Evolutionary conservation across 2,113 vertebrate genomes (phyloP).

Genomic region (Neotragus moschatus): DNA sequence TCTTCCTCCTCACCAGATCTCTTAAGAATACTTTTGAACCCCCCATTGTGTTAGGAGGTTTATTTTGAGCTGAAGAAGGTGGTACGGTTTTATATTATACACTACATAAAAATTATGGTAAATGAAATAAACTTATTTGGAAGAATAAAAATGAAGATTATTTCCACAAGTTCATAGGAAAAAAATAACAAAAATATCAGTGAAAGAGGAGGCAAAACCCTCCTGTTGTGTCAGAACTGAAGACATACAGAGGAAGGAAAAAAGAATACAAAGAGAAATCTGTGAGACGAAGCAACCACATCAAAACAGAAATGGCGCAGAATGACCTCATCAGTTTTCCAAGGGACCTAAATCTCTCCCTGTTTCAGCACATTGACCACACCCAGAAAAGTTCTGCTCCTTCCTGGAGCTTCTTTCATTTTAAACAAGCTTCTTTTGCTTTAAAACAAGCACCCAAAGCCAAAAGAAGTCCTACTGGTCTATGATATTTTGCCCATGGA

Average conservation of each 20-base stretch:
- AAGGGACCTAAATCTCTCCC: neutral
- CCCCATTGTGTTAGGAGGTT: neutral
- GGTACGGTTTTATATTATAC: neutral
- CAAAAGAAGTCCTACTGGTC: neutral
- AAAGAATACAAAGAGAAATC: neutral
- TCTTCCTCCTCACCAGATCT: neutral
- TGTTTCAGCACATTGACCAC: neutral
- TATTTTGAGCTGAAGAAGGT: neutral
- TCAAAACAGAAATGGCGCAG: neutral
- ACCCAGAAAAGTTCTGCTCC: neutral
- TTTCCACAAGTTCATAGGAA: neutral
- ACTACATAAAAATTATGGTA: neutral
- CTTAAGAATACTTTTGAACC: neutral
- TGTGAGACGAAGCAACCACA: neutral
- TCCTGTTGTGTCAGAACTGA: neutral
- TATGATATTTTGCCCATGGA: neutral
- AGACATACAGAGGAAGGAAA: neutral
- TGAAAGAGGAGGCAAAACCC: accelerated
- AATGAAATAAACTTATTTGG: neutral
- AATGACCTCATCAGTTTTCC: neutral
- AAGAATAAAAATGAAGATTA: neutral
- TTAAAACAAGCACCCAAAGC: neutral
- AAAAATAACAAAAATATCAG: neutral
- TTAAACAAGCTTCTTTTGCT: neutral
- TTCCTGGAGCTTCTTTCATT: neutral